Evolutionary conservation across 2,888 invertebrate genomes (phyloP), one percentile per base, ranked within the genome.

Genomic region (Linyphia triangularis): DNA sequence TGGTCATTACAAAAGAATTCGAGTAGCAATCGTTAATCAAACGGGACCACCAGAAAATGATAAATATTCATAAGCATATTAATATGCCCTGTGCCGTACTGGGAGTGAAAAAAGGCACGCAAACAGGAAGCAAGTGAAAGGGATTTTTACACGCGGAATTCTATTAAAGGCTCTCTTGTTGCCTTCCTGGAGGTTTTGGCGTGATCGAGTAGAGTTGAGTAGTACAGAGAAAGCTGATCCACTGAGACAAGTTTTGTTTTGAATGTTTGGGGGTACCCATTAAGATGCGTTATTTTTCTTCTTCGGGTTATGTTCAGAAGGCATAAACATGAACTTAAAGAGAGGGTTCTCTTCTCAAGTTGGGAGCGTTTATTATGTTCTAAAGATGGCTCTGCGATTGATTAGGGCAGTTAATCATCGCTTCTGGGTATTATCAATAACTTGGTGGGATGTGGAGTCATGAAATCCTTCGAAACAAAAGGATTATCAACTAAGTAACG

Each of bases 31-130:
- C 82, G 59, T 82, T 82, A 82, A 82, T 82, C 82, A 72, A 33
- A 70, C n/a, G 40, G 13, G 16, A 59, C 82, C 72, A 70, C 59
- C 82, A 22, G n/a, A 82, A 72, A 33, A 59, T 82, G 72, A 82
- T 82, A 72, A 82, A 82, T 82, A 82, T 82, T 82, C 82, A 82
- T 82, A 69, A 82, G 70, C 61, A 26, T 28, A 82, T 82, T 82
- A 82, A 82, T 82, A 82, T 82, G 70, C 82, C 22, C 61, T 19
- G 61, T 67, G 57, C 43, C 51, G 69, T 69, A 24, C 30, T 1
- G 16, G 37, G 30, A 30, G 33, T 33, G 57, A 57, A 51, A 67
- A 65, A 65, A 57, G 30, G 26, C 43, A 43, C 67, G 51, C 43
- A 33, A 79, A 69, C 79, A 77, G 79, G 79, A 79, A 37, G 70